phyloP scores from a whole-genome alignment of 23 tunicate species.

The Clavelina lepadiformis region DNA sequence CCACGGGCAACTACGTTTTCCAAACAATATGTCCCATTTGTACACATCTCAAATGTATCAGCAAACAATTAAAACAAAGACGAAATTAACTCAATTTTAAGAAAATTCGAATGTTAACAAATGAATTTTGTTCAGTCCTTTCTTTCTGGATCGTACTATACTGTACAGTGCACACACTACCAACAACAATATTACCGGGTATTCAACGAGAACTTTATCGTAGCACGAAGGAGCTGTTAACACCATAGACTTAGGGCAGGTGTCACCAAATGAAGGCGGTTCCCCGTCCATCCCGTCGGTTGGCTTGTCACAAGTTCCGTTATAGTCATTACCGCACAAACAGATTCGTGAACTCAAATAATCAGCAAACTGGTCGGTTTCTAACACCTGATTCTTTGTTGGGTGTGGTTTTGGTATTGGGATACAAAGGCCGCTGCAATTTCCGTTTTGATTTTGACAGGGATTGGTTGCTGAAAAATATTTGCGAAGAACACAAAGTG shows the following conservation, averaged over 20 bases:
- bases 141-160: no score
- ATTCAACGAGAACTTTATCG: slow-evolving; percentile 36
- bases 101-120: neutral
- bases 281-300: slow-evolving; percentile 11
- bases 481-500: neutral
- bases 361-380: neutral
- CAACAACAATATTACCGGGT: slow-evolving; percentile 17
- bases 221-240: slow-evolving; percentile 47
- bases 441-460: slow-evolving; percentile 32
- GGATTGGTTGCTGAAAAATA: slow-evolving; percentile 42
- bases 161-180: neutral
- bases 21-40: neutral
- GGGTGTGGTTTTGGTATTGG: slow-evolving; percentile 37
- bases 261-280: slow-evolving; percentile 32
- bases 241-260: slow-evolving; percentile 45
- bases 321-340: slow-evolving; percentile 46
- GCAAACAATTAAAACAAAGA: no score
- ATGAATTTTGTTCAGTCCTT: no score
- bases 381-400: neutral
- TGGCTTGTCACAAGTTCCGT: slow-evolving; percentile 46
- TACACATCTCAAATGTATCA: no score
- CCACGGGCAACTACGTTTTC: slow-evolving; percentile 30
- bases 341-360: slow-evolving; percentile 32
- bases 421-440: slow-evolving; percentile 68
- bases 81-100: neutral